phyloP scores from a whole-genome alignment of 2,113 vertebrate species.

The Mesocricetus auratus region DNA sequence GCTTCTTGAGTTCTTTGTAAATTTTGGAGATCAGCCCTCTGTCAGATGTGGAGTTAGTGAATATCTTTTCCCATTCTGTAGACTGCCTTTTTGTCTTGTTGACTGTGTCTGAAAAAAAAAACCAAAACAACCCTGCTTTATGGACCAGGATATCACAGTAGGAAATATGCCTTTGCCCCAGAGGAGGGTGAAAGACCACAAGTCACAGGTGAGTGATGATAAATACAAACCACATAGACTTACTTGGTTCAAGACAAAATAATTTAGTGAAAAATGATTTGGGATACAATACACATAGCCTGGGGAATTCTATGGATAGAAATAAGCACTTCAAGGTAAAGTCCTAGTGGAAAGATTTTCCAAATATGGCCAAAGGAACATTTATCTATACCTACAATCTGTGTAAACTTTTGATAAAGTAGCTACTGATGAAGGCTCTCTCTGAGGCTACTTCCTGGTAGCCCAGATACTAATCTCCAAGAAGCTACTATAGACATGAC shows the following conservation, averaged over 20 bases:
- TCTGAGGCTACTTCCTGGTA: not conserved
- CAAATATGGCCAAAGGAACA: not conserved
- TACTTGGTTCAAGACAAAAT: not conserved
- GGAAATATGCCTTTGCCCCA: not conserved
- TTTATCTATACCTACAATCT: conserved; percentile 8
- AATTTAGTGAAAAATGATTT: not conserved
- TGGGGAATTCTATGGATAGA: not conserved
- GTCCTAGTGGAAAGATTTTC: conserved; percentile 7
- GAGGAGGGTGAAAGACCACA: not conserved
- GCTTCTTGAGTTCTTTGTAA: too few relatives aligned
- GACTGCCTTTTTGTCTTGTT: too few relatives aligned
- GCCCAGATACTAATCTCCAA: conserved; percentile 30
- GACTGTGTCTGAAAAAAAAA: too few relatives aligned
- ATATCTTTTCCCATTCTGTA: too few relatives aligned
- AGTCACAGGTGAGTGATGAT: not conserved
- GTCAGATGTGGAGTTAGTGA: too few relatives aligned
- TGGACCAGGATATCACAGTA: not conserved
- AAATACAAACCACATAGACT: not conserved
- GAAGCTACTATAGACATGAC: not conserved
- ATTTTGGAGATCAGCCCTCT: too few relatives aligned
- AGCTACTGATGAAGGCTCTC: not conserved
- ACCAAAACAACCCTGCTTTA: not conserved
- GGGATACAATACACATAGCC: not conserved
- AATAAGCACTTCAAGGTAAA: conserved; percentile 33
- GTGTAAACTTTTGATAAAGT: not conserved